A percentile compares a stretch with the other conserved stretches of the same genome.
These are phyloP conservation scores for Taenioides sp. DNA, from an alignment of 2,797 vertebrate genomes.

Conservation along the genomic window DNA sequence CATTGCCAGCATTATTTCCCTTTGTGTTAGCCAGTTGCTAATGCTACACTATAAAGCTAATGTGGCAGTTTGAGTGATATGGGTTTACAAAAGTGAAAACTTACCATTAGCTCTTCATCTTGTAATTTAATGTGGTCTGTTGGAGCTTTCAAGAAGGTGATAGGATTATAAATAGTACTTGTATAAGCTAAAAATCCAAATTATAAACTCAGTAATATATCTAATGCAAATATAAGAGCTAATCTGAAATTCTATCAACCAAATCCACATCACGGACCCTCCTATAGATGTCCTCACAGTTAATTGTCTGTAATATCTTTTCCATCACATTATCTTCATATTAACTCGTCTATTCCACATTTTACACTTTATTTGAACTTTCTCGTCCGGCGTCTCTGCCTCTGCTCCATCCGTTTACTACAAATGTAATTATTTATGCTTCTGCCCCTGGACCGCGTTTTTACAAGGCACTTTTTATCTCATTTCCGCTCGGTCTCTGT, in stretches of 20 bases:
- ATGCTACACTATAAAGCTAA: no score
- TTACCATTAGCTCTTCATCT: no score
- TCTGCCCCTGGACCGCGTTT: conserved; percentile 48
- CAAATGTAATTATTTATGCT: conserved; percentile 70
- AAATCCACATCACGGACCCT: conserved; percentile 23
- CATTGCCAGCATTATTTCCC: no score
- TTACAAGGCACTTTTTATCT: conserved; percentile 64
- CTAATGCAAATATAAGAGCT: not conserved
- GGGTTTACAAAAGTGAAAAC: no score
- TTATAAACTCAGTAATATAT: not conserved
- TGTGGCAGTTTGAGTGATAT: no score
- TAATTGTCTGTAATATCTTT: conserved; percentile 42
- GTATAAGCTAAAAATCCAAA: not conserved
- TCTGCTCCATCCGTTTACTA: conserved; percentile 51
- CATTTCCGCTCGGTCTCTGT: conserved; percentile 55
- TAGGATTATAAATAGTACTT: not conserved
- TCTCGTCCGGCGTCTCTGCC: conserved; percentile 17
- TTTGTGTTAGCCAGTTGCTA: no score
- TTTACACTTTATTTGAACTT: conserved; percentile 60
- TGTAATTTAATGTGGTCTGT: no score
- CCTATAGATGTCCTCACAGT: conserved; percentile 58
- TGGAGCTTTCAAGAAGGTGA: no score
- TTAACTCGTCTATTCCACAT: conserved; percentile 15
- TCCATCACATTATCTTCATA: conserved; percentile 8
- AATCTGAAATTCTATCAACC: not conserved